Evolutionary conservation across 2,797 vertebrate genomes (phyloP).

Genomic region (Okamejei kenojei): DNA sequence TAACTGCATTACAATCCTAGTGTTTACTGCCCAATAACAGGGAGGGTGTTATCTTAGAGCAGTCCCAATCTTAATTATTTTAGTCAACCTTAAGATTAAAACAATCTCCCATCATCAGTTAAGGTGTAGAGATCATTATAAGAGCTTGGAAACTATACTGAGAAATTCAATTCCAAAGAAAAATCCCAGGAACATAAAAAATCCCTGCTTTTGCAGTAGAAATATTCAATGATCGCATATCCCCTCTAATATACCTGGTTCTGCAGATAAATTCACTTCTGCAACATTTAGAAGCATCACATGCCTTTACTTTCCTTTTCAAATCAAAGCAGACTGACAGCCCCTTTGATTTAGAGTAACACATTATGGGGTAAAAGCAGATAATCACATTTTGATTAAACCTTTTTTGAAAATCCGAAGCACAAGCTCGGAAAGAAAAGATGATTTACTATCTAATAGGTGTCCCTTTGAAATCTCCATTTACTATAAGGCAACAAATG

Average conservation of each 20-base stretch:
- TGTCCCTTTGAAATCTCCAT: conserved; percentile 50
- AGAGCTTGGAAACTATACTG: no score
- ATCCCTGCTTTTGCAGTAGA: not conserved
- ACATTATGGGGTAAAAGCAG: conserved; percentile 34
- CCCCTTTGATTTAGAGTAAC: conserved; percentile 31
- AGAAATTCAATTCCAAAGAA: not conserved
- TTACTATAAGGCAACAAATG: conserved; percentile 48
- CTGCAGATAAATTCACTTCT: conserved; percentile 21
- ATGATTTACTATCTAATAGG: conserved; percentile 42
- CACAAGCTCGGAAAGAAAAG: conserved; percentile 39
- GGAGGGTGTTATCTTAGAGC: no score
- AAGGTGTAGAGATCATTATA: not conserved
- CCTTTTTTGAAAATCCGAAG: conserved; percentile 38
- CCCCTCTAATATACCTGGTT: not conserved
- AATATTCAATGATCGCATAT: conserved; percentile 30
- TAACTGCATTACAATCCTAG: no score
- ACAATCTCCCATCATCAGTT: not conserved
- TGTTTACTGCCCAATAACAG: no score
- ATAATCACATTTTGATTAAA: conserved; percentile 38
- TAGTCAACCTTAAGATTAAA: not conserved
- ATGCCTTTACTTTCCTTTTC: conserved; percentile 18
- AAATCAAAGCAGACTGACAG: conserved; percentile 30
- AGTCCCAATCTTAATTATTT: no score
- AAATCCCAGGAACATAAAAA: not conserved
- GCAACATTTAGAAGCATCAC: conserved; percentile 19